Conservation (phyloP, 2,888 invertebrate genomes). For the Dasysyrphus tricinctus region DNA sequence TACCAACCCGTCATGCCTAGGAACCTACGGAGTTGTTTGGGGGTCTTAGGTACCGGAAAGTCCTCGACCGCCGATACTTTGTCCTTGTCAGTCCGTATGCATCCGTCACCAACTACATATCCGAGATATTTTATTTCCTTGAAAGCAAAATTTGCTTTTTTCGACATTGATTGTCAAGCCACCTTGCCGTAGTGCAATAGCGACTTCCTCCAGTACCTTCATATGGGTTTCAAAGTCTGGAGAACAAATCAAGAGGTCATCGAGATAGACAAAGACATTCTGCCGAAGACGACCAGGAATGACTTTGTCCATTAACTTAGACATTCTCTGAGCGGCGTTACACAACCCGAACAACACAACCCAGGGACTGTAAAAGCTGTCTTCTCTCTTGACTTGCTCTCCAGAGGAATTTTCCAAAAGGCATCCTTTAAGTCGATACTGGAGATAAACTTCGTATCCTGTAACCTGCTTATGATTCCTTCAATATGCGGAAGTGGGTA, state of each 20-base stretch:
- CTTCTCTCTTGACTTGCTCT: slow-evolving; percentile 10
- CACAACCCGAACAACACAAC: slow-evolving; percentile 8
- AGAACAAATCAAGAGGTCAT: slow-evolving; percentile 14
- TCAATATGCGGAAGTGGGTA: background rate
- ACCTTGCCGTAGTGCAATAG: background rate
- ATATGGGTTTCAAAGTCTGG: slow-evolving; percentile 7
- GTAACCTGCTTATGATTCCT: background rate
- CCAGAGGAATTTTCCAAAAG: slow-evolving; percentile 25
- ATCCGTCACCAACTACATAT: slow-evolving; percentile 8
- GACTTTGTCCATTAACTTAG: slow-evolving; percentile 33
- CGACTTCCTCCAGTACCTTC: background rate
- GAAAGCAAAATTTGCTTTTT: slow-evolving; percentile 13
- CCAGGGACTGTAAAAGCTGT: slow-evolving; percentile 16
- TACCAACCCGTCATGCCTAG: slow-evolving; percentile 3
- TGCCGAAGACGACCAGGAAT: slow-evolving; percentile 7
- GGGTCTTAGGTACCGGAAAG: background rate
- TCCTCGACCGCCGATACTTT: slow-evolving; percentile 2
- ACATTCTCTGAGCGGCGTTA: slow-evolving; percentile 29
- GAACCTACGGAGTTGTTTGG: slow-evolving; percentile 5
- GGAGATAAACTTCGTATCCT: slow-evolving; percentile 11
- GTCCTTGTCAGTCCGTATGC: background rate
- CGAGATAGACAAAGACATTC: slow-evolving; percentile 26
- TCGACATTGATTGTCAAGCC: slow-evolving; percentile 22
- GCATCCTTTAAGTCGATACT: slow-evolving; percentile 20
- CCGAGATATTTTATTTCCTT: slow-evolving; percentile 8